A percentile compares a stretch with the other conserved stretches of the same genome.
These are phyloP conservation scores for Catonia carolina DNA, from an alignment of 2,888 invertebrate genomes.

Conservation along the genomic window DNA sequence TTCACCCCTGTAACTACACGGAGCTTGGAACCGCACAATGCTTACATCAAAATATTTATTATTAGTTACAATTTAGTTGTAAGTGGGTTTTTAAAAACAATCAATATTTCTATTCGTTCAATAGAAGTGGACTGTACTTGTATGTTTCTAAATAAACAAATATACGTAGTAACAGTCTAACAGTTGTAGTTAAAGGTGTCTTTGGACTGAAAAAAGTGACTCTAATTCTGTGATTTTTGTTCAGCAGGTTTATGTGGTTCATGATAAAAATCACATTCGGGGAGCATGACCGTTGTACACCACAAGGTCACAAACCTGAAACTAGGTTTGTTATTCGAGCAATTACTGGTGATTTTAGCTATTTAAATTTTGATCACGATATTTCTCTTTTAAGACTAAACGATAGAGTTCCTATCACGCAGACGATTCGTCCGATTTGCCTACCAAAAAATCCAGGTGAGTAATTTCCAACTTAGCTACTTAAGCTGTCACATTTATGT, in stretches of 20 bases:
- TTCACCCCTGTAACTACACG: no score
- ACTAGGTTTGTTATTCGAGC: slow-evolving; percentile 72
- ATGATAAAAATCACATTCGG: slow-evolving; percentile 86
- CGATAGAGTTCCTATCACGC: slow-evolving; percentile 70
- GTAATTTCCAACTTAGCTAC: slow-evolving; percentile 30
- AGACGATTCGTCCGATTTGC: slow-evolving; percentile 75
- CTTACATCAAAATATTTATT: no score
- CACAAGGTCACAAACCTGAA: slow-evolving; percentile 63
- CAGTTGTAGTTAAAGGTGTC: no score
- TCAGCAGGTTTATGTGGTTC: slow-evolving; percentile 81
- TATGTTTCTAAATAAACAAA: no score
- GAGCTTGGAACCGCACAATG: no score
- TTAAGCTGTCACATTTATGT: not conserved
- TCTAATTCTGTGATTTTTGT: no score
- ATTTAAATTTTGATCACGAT: slow-evolving; percentile 82
- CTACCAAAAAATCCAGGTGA: slow-evolving; percentile 61
- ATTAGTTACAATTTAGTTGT: no score
- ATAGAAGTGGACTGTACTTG: no score
- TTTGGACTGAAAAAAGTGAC: no score
- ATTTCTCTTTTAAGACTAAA: slow-evolving; percentile 75
- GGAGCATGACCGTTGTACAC: slow-evolving; percentile 77
- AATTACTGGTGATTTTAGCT: slow-evolving; percentile 72
- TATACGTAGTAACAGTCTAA: no score
- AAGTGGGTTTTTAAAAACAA: no score
- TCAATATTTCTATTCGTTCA: no score